Evolutionary conservation across 2,113 vertebrate species (phyloP), one percentile per base, ranked within the genome.

Genomic region (Megaleporinus macrocephalus): DNA sequence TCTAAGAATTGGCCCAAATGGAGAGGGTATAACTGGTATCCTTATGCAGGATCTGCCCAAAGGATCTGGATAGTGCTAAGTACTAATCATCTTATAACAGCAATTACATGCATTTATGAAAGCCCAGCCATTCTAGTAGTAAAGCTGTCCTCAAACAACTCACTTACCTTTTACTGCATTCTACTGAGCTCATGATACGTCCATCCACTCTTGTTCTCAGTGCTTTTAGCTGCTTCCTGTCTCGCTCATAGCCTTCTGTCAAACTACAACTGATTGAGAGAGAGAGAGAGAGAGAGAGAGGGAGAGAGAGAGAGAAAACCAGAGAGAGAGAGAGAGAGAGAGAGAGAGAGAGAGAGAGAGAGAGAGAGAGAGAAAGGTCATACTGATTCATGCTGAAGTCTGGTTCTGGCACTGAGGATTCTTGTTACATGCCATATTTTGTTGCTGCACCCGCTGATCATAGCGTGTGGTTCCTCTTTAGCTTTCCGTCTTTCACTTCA

Each of bases 401-500:
- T 30, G 22, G 12, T 16, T n/a, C 5, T 63, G 29, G 20, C 7
- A 33, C 3, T 51, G 1, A 16, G 57, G 16, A 49, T 44, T 49
- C 41, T 62, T 16, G 13, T 82, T 15, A 22, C 15, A 4, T 26
- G 70, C 73, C 51, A 22, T 41, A 29, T 44, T 51, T 53, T 44
- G 51, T 61, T 36, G 61, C 30, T 59, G 22, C 30, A 41, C 47
- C 44, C 30, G 27, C 27, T 15, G n/a, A 18, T 62, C 44, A 72
- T 41, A 27, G 44, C 20, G 18, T 55, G 27, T 27, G 24, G 30
- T 73, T 71, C 62, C 41, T 59, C 59, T 69, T 83, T 75, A 59
- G 65, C 47, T 63, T 77, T 59, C 26, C 55, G 36, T 76, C 72
- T 76, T 61, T 72, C 30, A 79, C 68, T 66, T 73, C 78, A 80